Conservation (phyloP, 2,113 vertebrate genomes). For the Dolichotis patagonum region DNA sequence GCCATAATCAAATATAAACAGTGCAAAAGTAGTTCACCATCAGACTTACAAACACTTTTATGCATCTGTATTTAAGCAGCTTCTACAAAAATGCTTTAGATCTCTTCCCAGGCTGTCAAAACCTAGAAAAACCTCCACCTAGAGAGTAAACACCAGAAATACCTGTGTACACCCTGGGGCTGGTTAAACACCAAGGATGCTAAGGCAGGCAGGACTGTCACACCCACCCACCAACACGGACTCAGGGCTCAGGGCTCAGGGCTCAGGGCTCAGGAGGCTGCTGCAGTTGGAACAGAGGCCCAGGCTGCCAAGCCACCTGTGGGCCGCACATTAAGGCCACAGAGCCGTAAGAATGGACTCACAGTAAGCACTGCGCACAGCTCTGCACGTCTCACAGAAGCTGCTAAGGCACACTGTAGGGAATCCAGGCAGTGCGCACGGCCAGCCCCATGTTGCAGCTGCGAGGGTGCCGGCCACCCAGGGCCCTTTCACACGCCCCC, state of each 20-base stretch:
- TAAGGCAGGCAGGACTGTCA: accelerated
- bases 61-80: not conserved
- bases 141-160: not conserved
- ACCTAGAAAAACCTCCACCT: not conserved
- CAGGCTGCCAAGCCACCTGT: no score
- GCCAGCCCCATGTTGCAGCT: not conserved
- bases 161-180: not conserved
- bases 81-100: not conserved
- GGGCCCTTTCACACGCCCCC: not conserved
- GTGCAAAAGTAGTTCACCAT: not conserved
- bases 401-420: accelerated
- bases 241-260: not conserved
- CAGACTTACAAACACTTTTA: not conserved
- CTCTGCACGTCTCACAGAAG: not conserved
- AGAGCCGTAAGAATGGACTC: not conserved
- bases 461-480: not conserved
- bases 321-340: accelerated
- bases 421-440: not conserved
- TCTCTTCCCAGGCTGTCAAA: not conserved
- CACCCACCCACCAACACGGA: not conserved
- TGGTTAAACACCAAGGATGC: accelerated
- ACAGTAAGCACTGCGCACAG: not conserved
- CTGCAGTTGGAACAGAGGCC: not conserved
- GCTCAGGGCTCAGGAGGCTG: not conserved
- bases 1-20: not conserved